Evolutionary conservation across 2,888 invertebrate species (phyloP).

Genomic region (Abscondita cerata): DNA sequence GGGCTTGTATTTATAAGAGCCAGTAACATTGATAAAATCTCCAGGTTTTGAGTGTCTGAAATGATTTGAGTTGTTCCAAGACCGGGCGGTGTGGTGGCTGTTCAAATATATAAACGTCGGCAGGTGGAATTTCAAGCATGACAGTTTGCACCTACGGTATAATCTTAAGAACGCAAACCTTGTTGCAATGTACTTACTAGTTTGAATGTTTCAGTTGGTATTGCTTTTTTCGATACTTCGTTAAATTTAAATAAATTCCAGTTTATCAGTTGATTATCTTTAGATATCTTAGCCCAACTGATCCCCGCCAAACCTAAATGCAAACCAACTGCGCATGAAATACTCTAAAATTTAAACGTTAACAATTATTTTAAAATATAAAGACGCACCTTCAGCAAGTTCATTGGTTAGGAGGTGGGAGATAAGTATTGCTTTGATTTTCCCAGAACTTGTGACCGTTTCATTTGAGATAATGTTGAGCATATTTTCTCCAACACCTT

Average conservation of each 20-base stretch:
- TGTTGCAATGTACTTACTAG: conserved; percentile 65
- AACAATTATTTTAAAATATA: not conserved
- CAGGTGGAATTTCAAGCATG: conserved; percentile 62
- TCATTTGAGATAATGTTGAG: conserved; percentile 61
- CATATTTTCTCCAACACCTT: conserved; percentile 66
- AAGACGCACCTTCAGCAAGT: not conserved
- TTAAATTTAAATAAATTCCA: conserved; percentile 67
- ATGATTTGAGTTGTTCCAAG: conserved; percentile 57
- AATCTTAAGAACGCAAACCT: too few relatives aligned
- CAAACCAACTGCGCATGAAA: conserved; percentile 64
- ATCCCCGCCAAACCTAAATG: conserved; percentile 67
- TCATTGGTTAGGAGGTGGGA: conserved; percentile 56
- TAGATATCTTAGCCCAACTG: conserved; percentile 68
- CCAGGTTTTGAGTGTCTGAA: conserved; percentile 50
- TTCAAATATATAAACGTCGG: conserved; percentile 72
- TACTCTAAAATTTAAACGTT: conserved; percentile 50
- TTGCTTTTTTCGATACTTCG: conserved; percentile 63
- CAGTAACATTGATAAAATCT: conserved; percentile 53
- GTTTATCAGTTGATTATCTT: conserved; percentile 60
- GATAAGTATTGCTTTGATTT: conserved; percentile 60
- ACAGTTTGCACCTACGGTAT: conserved; percentile 60
- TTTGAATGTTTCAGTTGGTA: conserved; percentile 65
- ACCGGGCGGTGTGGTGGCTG: conserved; percentile 60
- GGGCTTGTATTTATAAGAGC: conserved; percentile 54
- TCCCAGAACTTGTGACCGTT: conserved; percentile 38